Percentiles rank a stretch among this genome's conserved stretches.
Evolutionary conservation across 53 echinoderm and acorn worm species (phyloP).

Genomic region (Apostichopus leukothele): DNA sequence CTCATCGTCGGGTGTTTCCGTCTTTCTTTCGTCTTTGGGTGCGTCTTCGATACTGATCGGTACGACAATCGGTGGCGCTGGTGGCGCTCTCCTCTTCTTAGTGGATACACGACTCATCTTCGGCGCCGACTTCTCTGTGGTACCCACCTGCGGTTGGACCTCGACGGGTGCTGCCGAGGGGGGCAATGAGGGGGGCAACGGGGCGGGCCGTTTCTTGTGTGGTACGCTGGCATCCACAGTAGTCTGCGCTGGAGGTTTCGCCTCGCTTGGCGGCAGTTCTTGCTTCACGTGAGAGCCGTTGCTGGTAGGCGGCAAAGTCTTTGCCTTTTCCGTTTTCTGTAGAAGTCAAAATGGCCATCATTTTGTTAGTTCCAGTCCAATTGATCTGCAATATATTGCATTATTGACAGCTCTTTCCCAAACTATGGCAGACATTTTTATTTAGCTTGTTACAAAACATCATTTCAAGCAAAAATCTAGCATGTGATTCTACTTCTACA

Average conservation of each 20-base stretch:
- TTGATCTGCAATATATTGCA: too few relatives aligned
- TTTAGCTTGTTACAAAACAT: too few relatives aligned
- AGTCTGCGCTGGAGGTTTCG: background rate
- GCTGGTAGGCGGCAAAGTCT: background rate
- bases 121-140: background rate
- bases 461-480: too few relatives aligned
- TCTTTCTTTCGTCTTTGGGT: background rate
- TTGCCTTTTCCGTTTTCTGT: background rate
- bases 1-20: background rate
- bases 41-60: constrained; percentile 27
- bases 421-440: too few relatives aligned
- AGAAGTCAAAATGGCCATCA: background rate
- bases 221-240: background rate
- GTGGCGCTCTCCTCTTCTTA: constrained; percentile 39
- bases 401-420: too few relatives aligned
- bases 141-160: background rate
- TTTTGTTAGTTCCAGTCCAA: too few relatives aligned
- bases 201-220: constrained; percentile 33
- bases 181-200: constrained; percentile 36
- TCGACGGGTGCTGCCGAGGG: constrained; percentile 21
- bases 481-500: too few relatives aligned
- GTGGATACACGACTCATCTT: background rate
- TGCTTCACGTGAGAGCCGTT: background rate
- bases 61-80: background rate
- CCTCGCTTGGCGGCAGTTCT: background rate